These are phyloP conservation scores for Recurvirostra avosetta DNA, from an alignment of 2,113 vertebrate species.

Conservation along the genomic window DNA sequence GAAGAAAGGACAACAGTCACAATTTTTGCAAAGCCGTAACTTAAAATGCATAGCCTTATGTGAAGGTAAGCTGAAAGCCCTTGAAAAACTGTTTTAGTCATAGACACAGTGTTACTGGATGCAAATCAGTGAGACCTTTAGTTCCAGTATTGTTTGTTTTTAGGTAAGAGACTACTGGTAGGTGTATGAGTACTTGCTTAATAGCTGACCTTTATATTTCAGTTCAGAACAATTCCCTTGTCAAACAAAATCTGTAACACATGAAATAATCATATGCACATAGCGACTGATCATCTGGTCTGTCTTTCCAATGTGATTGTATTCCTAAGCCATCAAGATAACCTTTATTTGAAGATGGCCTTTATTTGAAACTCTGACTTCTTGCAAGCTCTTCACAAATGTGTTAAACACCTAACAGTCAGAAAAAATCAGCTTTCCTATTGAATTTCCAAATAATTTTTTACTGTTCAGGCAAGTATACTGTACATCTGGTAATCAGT, in stretches of 20 bases:
- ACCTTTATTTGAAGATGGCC: background rate
- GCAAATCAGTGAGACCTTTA: background rate
- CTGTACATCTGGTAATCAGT: background rate
- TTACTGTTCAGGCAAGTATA: background rate
- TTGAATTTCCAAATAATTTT: background rate
- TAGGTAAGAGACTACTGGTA: background rate
- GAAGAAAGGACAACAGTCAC: constrained; percentile 89
- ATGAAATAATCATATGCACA: background rate
- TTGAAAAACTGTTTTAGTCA: background rate
- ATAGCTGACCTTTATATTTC: background rate
- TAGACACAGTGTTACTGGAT: background rate
- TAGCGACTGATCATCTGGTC: background rate
- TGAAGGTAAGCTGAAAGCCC: constrained; percentile 82
- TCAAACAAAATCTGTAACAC: background rate
- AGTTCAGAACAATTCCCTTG: background rate
- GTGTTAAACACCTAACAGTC: background rate
- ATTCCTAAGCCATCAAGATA: background rate
- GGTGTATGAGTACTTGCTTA: background rate
- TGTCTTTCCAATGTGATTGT: background rate
- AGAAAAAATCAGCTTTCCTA: background rate
- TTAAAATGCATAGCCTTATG: constrained; percentile 95
- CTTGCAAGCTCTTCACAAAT: background rate
- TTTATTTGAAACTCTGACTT: background rate
- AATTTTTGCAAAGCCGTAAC: constrained; percentile 90
- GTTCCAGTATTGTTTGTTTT: background rate